phyloP scores from a whole-genome alignment of 2,888 invertebrate species.

The Adineta ricciae region DNA sequence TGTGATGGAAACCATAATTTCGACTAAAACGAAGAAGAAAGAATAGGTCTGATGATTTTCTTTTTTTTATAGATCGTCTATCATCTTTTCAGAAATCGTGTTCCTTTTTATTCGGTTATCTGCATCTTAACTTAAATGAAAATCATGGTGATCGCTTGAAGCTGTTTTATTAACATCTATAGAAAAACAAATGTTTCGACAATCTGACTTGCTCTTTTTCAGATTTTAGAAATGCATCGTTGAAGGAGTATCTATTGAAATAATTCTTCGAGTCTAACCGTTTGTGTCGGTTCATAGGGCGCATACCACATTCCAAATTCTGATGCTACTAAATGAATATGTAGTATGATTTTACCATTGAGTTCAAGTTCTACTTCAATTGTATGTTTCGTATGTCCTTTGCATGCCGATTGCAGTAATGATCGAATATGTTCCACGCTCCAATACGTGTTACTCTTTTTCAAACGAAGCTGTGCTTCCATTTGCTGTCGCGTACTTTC shows the following conservation, averaged over 20 bases:
- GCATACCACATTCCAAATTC: background rate
- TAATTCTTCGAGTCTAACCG: background rate
- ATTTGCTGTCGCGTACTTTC: background rate
- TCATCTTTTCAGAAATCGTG: no score
- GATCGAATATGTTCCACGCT: background rate
- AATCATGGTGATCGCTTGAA: no score
- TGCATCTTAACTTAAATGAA: no score
- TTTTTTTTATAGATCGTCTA: no score
- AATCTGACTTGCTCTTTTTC: no score
- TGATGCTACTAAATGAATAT: background rate
- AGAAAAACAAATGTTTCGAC: no score
- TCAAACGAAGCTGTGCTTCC: background rate
- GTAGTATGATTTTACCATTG: background rate
- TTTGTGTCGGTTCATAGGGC: background rate
- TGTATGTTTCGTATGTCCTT: background rate
- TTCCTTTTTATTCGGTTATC: no score
- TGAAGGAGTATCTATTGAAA: background rate
- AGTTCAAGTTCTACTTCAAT: background rate
- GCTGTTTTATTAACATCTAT: no score
- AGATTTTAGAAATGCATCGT: no score
- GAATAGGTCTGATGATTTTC: no score
- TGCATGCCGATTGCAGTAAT: background rate
- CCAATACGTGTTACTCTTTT: background rate
- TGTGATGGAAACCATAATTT: no score
- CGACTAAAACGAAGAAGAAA: no score